These are phyloP conservation scores for Exaiptasia diaphana DNA, from an alignment of 64 coral and sea anemone genomes.

Conservation along the genomic window DNA sequence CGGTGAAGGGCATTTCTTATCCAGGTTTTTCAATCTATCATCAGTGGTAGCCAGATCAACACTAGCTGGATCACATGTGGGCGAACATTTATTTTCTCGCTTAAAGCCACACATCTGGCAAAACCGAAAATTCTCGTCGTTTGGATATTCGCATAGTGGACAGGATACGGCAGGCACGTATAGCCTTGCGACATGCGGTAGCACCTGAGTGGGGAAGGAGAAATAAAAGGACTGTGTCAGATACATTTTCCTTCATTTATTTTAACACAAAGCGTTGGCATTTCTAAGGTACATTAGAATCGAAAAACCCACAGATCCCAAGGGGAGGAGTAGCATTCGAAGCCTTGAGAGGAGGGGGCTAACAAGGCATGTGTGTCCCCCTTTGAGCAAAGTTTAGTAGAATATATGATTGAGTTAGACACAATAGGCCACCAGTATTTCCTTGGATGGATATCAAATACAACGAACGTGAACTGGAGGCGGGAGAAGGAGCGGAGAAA, in stretches of 20 bases:
- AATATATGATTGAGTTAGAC: not conserved
- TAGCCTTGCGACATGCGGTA: not conserved
- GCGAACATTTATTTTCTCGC: not conserved
- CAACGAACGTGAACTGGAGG: not conserved
- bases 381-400: not conserved
- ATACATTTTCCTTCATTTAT: too few relatives aligned
- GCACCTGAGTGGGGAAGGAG: not conserved
- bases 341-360: not conserved
- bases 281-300: not conserved
- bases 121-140: not conserved
- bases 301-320: not conserved
- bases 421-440: conserved; percentile 9
- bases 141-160: not conserved
- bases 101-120: conserved; percentile 10
- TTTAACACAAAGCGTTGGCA: too few relatives aligned
- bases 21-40: not conserved
- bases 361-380: not conserved
- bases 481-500: not conserved
- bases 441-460: conserved; percentile 3
- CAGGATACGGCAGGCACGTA: not conserved
- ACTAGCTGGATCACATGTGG: too few relatives aligned
- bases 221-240: too few relatives aligned
- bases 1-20: not conserved
- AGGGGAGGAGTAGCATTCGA: not conserved
- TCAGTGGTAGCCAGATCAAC: not conserved